Base-by-base conservation (phyloP, 2,888 invertebrate species). In the Globia sparganii region DNA sequence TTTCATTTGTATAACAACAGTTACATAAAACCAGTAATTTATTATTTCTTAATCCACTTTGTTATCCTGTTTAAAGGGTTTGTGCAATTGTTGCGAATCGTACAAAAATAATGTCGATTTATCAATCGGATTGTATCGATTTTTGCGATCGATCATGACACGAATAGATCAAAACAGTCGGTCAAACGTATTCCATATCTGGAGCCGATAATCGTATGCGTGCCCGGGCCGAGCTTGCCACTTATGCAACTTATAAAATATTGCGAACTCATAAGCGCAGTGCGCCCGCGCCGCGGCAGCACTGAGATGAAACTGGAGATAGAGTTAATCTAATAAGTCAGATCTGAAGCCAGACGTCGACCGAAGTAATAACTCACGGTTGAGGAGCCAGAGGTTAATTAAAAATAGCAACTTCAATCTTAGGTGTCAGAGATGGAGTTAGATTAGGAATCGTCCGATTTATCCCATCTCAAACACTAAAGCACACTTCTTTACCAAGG, bases 311-410 rank as follows among this genome's bases (percentile, higher is more conserved):
- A 92, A 93, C 94, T 92, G 89, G 89, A 94, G 96, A 96, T 96
- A 96, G 91, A 94, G 93, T 91, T 96, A 96, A 96, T 96, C 96
- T 96, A 96, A 95, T 96, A 96, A 96, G 95, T 95, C 93, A 96
- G 94, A 96, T 96, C 96, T 96, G 93, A 93, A 93, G 93, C 92
- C 91, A 93, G 94, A 94, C 94, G 94, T 96, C 95, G 94, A 92
- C 94, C 91, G 91, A 87, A 92, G 95, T 93, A 95, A 95, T 96
- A 95, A 95, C 95, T 96, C 95, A 94, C 93, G 91, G 93, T 94
- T 93, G 94, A 94, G 94, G 93, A 93, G 95, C 92, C 94, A 95
- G 95, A 95, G 96, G 96, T 96, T 96, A 96, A 96, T 96, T 96
- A 96, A 96, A 96, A 96, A 96, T 95, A 95, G 95, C 95, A 95